Evolutionary conservation across 2,888 invertebrate genomes (phyloP).

Genomic region (Drosophila nigricruria): DNA sequence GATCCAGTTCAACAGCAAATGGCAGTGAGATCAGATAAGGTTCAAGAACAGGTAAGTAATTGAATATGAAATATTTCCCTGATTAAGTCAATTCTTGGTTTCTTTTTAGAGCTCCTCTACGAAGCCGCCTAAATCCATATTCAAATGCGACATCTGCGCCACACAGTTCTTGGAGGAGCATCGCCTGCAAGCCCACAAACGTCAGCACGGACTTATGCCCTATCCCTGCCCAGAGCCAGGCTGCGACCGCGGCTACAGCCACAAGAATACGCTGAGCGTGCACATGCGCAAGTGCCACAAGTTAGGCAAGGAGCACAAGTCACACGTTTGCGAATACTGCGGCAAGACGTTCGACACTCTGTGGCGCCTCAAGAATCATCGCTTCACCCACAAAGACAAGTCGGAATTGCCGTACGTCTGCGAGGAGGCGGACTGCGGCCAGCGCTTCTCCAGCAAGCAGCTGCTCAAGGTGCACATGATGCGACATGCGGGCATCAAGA

Average conservation of each 20-base stretch:
- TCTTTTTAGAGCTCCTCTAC: not conserved
- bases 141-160: constrained; percentile 49
- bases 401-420: constrained; percentile 77
- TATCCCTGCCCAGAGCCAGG: constrained; percentile 50
- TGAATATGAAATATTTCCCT: not conserved
- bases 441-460: constrained; percentile 76
- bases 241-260: constrained; percentile 49
- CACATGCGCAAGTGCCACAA: constrained; percentile 60
- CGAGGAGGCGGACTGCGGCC: constrained; percentile 63
- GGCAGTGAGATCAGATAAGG: not conserved
- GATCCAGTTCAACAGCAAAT: not conserved
- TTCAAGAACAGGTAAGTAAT: constrained; percentile 11
- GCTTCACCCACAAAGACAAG: constrained; percentile 76
- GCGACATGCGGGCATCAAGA: constrained; percentile 83
- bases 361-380: constrained; percentile 74
- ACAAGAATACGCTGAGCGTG: constrained; percentile 49
- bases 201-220: constrained; percentile 46
- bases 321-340: constrained; percentile 51
- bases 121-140: constrained; percentile 24
- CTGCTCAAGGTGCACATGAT: constrained; percentile 81
- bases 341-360: constrained; percentile 57
- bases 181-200: constrained; percentile 49
- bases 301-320: constrained; percentile 55
- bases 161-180: constrained; percentile 45
- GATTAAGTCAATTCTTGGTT: not conserved